Base-by-base conservation (phyloP, 2,797 vertebrate species). In the Coendou prehensilis region DNA sequence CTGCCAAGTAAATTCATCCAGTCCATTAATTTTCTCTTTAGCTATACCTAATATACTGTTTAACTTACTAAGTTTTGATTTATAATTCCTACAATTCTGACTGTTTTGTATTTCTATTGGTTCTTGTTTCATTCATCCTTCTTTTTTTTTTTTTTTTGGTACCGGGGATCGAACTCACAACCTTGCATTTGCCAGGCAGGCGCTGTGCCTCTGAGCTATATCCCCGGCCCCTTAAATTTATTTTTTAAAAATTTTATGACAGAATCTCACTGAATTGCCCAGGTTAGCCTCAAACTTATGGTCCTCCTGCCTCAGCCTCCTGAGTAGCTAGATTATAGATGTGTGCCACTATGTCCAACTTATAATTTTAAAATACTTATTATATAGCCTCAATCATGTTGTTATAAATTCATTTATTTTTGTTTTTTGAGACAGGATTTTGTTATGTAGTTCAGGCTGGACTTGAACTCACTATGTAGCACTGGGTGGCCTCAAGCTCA, bases 21-120 rank as follows among this genome's bases (percentile, higher is more conserved):
- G 26, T 45, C 2, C 2, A 6, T 45, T 89, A 59, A 54, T 69
- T 71, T 69, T 71, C n/a, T 71, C 67, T 71, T 71, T n/a, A 37
- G n/a, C n/a, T 20, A 20, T 71, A 18, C n/a, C 67, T 71, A 71
- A 71, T 61, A 15, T 61, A 7, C 54, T 85, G 26, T 85, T 78
- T 84, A 56, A 57, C 75, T 41, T 26, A 94, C 20, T 82, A 73
- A 7, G 54, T 85, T 78, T 59, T 69, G 54, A 80, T 80, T 85
- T 90, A n/a, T 71, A 15, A 47, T 80, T 71, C 56, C 37, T 61
- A 85, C 47, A 79, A 80, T 56, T 91, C 57, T 90, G 26, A 61
- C 61, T 87, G 79, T 61, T 94, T 89, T 89, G 73, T 13, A 86
- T 91, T 61, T 90, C 54, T 56, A 41, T 50, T 52, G 61, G 33